Base-by-base conservation (phyloP, 2,888 invertebrate species). In the Coremacera marginata region DNA sequence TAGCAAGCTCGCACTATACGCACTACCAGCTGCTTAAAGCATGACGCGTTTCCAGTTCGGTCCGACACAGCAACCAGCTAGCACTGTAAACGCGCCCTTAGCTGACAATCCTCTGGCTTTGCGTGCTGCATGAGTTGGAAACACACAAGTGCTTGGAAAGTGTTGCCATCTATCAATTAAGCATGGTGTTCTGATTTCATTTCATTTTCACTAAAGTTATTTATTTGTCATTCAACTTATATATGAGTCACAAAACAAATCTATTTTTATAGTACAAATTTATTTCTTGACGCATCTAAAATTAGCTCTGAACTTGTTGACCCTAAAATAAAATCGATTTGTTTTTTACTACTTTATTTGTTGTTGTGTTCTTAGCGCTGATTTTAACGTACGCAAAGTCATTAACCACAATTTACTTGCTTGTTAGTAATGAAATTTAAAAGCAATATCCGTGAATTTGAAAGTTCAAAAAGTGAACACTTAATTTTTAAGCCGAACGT, bases 251-350 rank as follows among this genome's bases (percentile, higher is more conserved):
- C n/a, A n/a, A 16, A 22, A 22, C 22, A 60, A 11, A 11, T 11
- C 37, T 72, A 37, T 37, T n/a, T 25, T 19, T 57, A n/a, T n/a
- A n/a, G 71, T 22, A 44, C 51, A 27, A 31, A 22, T 19, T 27
- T 14, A 16, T 60, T 16, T 11, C 57, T 5, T 25, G 19, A 27
- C 2, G 22, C 31, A 67, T 34, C 62, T 55, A 37, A 37, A 75
- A 57, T 31, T 52, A 52, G 57, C 62, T 19, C 19, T 60, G 34
- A 55, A 75, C 34, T 25, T 72, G 72, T 51, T 70, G 72, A 51
- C 72, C 72, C 72, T 72, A 63, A 72, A 72, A 62, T 27, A 22
- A 27, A 72, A 71, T 72, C 62, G 62, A 63, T 72, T 62, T 72
- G 31, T 62, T 14, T 68, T 68, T 44, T n/a, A n/a, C 22, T 68